phyloP scores from a whole-genome alignment of 2,113 vertebrate species.

The Corythaixoides concolor region DNA sequence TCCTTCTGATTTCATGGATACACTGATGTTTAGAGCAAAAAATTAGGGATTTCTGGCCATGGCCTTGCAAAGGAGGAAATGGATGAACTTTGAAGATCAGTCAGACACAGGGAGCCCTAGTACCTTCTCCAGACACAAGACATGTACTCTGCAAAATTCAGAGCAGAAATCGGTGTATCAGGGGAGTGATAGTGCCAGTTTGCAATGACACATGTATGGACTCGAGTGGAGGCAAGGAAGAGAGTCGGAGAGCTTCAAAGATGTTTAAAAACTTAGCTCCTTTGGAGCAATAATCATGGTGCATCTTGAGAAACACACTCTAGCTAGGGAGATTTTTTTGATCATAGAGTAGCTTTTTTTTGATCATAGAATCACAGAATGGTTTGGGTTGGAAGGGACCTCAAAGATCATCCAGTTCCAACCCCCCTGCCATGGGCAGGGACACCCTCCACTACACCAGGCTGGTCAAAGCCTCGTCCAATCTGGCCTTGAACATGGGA shows the following conservation, averaged over 20 bases:
- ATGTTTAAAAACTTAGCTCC: not conserved
- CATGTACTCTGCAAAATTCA: not conserved
- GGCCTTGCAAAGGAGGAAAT: not conserved
- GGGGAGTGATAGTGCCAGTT: not conserved
- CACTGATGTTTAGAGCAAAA: not conserved
- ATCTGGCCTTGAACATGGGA: fast-evolving
- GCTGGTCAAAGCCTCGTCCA: too few relatives aligned
- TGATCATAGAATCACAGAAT: too few relatives aligned
- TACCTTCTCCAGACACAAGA: not conserved
- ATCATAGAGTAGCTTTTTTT: too few relatives aligned
- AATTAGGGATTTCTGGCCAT: not conserved
- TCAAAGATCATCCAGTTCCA: too few relatives aligned
- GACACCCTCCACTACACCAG: too few relatives aligned
- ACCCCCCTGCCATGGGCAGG: too few relatives aligned
- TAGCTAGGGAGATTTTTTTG: not conserved
- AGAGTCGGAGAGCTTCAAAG: not conserved
- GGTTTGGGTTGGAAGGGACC: too few relatives aligned
- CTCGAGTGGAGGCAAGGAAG: not conserved
- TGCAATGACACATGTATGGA: not conserved
- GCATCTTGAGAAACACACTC: not conserved
- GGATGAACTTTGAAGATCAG: not conserved
- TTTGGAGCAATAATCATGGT: not conserved
- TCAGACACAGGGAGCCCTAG: not conserved
- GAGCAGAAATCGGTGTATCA: not conserved
- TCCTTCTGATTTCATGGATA: not conserved